Base-by-base conservation (phyloP, 2,888 invertebrate species). In the Macrosiphum euphorbiae region DNA sequence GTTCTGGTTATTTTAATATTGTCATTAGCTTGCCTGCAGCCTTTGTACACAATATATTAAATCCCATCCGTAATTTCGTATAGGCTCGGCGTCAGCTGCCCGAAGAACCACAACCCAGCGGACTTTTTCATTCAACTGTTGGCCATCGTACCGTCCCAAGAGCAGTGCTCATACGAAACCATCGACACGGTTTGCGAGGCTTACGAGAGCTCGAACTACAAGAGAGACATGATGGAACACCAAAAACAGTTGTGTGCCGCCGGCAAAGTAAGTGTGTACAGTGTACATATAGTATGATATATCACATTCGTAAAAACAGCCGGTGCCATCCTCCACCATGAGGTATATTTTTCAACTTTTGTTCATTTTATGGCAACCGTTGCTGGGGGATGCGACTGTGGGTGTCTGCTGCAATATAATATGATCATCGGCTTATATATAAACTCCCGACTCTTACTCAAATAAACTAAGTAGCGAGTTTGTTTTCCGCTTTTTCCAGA, bases 41-140 rank as follows among this genome's bases (percentile, higher is more conserved):
- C 78, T 78, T 35, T 78, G 78, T 78, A 20, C 35, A 2, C 20
- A 78, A 8, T 20, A 35, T 35, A 78, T 78, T 78, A 35, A 8
- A 35, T 86, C 0, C 7, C 7, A 28, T 86, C 3, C 0, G 26
- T 13, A n/a, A 86, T 86, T 44, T 44, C 28, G 16, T 78, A 13
- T n/a, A 98, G 98, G 61, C 96, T 98, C 95, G 98, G 98, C 50
- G 97, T 98, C 26, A 97, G 97, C 0, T 98, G 98, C 95, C 99
- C 99, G 0, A 97, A 97, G 8, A 98, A 98, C 96, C 99, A 98
- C 96, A 99, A 99, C 96, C 99, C 99, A 5, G 99, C 99, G 0
- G 99, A 99, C 96, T 98, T 98, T 96, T 99, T 98, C 96, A 98
- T 99, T 90, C 98, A 99, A 95, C 97, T 98, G 4, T 96, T 99